phyloP scores from a whole-genome alignment of 2,113 vertebrate species.

The Platichthys stellatus region DNA sequence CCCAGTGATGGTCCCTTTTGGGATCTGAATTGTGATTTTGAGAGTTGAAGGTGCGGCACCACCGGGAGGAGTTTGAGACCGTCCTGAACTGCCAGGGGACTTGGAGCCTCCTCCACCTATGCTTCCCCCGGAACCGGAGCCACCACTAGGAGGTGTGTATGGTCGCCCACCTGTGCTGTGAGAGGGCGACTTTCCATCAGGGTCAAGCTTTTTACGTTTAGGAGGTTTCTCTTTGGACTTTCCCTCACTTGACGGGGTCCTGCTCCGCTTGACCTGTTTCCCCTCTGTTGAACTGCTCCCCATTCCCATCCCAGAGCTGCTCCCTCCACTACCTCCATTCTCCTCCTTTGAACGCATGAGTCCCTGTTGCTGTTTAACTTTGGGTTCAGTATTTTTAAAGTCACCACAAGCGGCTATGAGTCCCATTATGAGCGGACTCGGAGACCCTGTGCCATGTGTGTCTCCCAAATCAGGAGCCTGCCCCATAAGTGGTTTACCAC shows the following conservation, averaged over 20 bases:
- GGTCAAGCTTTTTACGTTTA: conserved; percentile 94
- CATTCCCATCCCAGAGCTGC: conserved; percentile 81
- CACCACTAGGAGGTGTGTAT: conserved; percentile 94
- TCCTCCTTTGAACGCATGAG: conserved; percentile 83
- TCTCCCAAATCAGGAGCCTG: conserved; percentile 91
- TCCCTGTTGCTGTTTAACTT: conserved; percentile 81
- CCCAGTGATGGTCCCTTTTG: conserved; percentile 93
- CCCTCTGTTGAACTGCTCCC: conserved; percentile 84
- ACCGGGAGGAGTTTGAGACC: conserved; percentile 95
- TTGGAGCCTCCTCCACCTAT: conserved; percentile 92
- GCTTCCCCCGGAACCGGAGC: conserved; percentile 85
- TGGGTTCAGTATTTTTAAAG: conserved; percentile 86
- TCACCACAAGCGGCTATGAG: conserved; percentile 60
- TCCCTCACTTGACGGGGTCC: conserved; percentile 95
- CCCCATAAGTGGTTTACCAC: conserved; percentile 81
- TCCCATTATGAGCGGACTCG: conserved; percentile 90
- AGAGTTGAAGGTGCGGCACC: conserved; percentile 96
- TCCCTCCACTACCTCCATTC: conserved; percentile 81
- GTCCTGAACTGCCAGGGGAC: conserved; percentile 93
- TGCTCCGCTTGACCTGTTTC: conserved; percentile 93
- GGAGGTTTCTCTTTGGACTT: conserved; percentile 97
- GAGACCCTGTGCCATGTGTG: conserved; percentile 84
- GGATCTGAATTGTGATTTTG: conserved; percentile 98
- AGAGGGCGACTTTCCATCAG: conserved; percentile 95
- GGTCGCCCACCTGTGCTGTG: conserved; percentile 92